Percentiles rank a stretch among this genome's conserved stretches.
Conservation (phyloP, 64 coral and sea anemone species). For the Pachyseris speciosa region DNA sequence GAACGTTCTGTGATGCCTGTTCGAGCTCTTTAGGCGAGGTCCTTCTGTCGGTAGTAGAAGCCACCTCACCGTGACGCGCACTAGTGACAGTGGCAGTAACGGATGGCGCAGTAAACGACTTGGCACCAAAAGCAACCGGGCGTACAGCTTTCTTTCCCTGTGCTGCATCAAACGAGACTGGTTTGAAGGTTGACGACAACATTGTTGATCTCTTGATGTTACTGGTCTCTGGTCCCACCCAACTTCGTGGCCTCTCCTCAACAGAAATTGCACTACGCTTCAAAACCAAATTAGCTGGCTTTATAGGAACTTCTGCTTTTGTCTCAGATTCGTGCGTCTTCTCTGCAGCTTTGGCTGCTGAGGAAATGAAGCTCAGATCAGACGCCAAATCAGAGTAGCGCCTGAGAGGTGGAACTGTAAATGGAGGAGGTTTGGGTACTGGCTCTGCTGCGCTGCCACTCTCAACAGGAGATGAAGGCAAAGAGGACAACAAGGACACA, state of each 20-base stretch:
- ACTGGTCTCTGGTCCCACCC: conserved; percentile 13
- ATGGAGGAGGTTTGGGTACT: conserved; percentile 62
- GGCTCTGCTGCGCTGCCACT: background rate
- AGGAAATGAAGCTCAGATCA: conserved; percentile 52
- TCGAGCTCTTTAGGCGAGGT: background rate
- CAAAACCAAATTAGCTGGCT: background rate
- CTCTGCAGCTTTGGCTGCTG: conserved; percentile 4
- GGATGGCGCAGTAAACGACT: background rate
- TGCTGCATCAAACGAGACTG: conserved; percentile 15
- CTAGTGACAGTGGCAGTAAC: too few relatives aligned
- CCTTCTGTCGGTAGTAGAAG: background rate
- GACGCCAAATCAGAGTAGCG: conserved; percentile 72
- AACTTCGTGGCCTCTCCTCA: conserved; percentile 1
- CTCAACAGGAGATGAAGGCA: conserved; percentile 17
- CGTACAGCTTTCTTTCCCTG: background rate
- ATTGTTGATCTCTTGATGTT: background rate
- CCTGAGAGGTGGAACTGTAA: conserved; percentile 73
- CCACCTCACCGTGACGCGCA: too few relatives aligned
- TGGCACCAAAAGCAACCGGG: conserved; percentile 4
- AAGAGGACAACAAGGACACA: background rate
- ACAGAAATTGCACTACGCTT: background rate
- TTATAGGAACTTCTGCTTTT: background rate
- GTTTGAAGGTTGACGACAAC: conserved; percentile 4
- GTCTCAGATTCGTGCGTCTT: background rate
- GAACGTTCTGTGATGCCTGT: background rate